Percentiles rank a stretch among this genome's conserved stretches.
Evolutionary conservation across 2,888 invertebrate species (phyloP).

Genomic region (Polia nebulosa): DNA sequence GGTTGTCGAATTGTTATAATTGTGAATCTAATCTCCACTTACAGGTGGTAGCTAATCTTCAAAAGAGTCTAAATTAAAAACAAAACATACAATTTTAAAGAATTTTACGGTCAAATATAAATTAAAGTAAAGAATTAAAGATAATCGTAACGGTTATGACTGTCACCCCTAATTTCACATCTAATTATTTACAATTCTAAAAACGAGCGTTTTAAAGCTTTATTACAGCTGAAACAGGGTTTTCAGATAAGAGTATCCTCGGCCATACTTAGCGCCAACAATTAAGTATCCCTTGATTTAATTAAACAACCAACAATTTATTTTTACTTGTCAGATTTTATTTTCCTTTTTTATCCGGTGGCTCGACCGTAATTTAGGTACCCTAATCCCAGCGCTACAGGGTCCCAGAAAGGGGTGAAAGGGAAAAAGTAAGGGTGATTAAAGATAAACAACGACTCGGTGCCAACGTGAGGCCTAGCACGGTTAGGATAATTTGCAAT

Average conservation of each 20-base stretch:
- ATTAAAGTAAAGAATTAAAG: slow-evolving; percentile 36
- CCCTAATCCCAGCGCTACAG: slow-evolving; percentile 81
- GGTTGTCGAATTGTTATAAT: neutral
- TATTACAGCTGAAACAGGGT: slow-evolving; percentile 50
- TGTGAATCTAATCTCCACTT: too few relatives aligned
- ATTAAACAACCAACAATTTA: slow-evolving; percentile 69
- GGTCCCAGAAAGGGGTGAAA: slow-evolving; percentile 79
- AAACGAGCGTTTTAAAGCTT: slow-evolving; percentile 56
- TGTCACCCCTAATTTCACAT: slow-evolving; percentile 47
- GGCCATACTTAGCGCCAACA: slow-evolving; percentile 60
- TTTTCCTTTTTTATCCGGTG: slow-evolving; percentile 70
- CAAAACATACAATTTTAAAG: neutral
- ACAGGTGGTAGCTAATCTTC: neutral
- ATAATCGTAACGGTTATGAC: slow-evolving; percentile 34
- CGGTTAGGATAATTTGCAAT: slow-evolving; percentile 85
- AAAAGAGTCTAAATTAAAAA: neutral
- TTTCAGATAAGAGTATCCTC: slow-evolving; percentile 56
- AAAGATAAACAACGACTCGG: slow-evolving; percentile 88
- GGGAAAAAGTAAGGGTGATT: slow-evolving; percentile 87
- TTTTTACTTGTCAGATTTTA: slow-evolving; percentile 66
- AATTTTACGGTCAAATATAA: slow-evolving; percentile 14
- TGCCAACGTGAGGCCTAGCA: slow-evolving; percentile 75
- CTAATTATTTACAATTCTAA: slow-evolving; percentile 54
- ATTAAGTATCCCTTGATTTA: slow-evolving; percentile 68
- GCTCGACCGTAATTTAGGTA: slow-evolving; percentile 81